Percentiles rank a stretch among this genome's conserved stretches.
Evolutionary conservation across 2,113 vertebrate genomes (phyloP).

Genomic region (Cacatua alba): DNA sequence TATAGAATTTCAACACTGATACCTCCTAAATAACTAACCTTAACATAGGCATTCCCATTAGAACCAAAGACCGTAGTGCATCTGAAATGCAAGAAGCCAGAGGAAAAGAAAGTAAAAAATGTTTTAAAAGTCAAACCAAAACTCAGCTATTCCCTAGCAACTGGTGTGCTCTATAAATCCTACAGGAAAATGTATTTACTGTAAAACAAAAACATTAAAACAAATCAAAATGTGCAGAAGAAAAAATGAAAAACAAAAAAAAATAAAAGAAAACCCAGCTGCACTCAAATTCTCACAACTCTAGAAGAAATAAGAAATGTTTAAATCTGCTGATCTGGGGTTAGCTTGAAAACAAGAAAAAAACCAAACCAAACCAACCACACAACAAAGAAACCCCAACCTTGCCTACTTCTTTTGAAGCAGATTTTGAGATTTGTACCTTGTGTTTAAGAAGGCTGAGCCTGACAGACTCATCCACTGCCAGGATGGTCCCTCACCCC

Average conservation of each 20-base stretch:
- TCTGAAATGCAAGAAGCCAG: background rate
- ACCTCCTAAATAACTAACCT: background rate
- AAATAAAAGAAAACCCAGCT: background rate
- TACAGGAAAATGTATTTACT: background rate
- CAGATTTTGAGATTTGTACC: background rate
- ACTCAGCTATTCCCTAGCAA: background rate
- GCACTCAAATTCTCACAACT: background rate
- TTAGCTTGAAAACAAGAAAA: background rate
- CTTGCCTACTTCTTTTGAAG: background rate
- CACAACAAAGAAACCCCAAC: background rate
- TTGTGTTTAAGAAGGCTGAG: background rate
- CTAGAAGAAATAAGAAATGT: background rate
- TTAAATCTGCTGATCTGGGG: background rate
- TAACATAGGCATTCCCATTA: background rate
- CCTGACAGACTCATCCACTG: background rate
- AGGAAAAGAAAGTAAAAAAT: background rate
- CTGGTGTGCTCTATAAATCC: background rate
- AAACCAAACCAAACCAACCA: fast-evolving
- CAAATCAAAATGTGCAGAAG: background rate
- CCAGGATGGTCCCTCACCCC: fast-evolving
- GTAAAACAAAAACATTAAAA: background rate
- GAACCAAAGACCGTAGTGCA: background rate
- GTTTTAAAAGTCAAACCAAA: background rate
- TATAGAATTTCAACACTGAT: background rate
- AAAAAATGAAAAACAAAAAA: background rate